Evolutionary conservation across 2,797 vertebrate species (phyloP).

Genomic region (Geotrypetes seraphini): DNA sequence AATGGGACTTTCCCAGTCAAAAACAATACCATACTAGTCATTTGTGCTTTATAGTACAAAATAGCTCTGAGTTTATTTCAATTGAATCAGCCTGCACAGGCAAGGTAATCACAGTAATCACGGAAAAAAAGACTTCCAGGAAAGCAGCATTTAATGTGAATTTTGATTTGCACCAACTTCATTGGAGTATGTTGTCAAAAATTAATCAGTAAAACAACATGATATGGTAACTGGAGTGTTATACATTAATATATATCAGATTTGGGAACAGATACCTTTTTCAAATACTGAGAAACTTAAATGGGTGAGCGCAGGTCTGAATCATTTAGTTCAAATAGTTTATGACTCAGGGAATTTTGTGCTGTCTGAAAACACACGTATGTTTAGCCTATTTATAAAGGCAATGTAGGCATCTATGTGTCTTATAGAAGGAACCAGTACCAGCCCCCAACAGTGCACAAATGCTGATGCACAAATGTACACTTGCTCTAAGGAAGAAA

Average conservation of each 20-base stretch:
- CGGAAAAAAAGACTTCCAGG: constrained; percentile 20
- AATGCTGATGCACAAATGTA: no score
- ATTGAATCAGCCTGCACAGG: constrained; percentile 11
- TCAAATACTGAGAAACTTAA: no score
- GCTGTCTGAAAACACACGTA: no score
- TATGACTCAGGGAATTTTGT: no score
- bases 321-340: no score
- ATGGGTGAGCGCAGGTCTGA: no score
- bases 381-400: no score
- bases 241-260: neutral
- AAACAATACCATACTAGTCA: constrained; percentile 12
- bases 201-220: neutral
- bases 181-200: constrained; percentile 2
- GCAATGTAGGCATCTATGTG: no score
- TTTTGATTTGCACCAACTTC: neutral
- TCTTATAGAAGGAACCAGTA: no score
- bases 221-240: neutral
- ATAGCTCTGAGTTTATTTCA: constrained; percentile 19
- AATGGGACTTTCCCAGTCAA: constrained; percentile 3
- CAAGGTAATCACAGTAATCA: constrained; percentile 18
- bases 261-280: no score
- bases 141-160: neutral
- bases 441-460: no score
- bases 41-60: constrained; percentile 4
- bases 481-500: no score